Base-by-base conservation (phyloP, 2,113 vertebrate species). In the Dryoscopus gambensis region DNA sequence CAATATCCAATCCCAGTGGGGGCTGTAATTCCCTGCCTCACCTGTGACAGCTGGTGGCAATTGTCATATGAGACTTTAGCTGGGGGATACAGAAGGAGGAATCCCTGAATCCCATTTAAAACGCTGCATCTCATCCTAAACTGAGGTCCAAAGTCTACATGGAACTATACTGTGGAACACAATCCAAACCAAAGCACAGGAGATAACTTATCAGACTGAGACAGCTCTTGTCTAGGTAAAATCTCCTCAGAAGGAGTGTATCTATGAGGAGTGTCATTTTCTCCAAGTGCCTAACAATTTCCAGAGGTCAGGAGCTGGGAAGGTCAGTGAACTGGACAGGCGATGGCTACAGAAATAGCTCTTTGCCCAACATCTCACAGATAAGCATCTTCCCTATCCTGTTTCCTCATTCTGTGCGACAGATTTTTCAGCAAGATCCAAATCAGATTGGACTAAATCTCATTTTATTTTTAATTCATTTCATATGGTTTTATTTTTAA, bases 401-500 rank as follows among this genome's bases (percentile, higher is more conserved):
- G 28, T 71, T 85, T 80, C 79, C 31, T 92, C 76, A 80, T 90
- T 90, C 57, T 69, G 40, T 63, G 56, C 5, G 24, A 74, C 28
- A 93, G 39, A 94, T 89, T 87, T 94, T 82, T 90, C 79, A 92
- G 47, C 40, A 90, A 90, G 90, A 94, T 90, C 77, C 76, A 77
- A 84, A 86, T 75, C 75, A 93, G 39, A 57, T 42, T 86, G 64
- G 57, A 82, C 69, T 89, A 81, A 90, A 95, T 63, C 44, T 93
- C 68, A 70, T 95, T 93, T 92, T 87, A 78, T 89, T 95, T 95
- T 94, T 94, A 94, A 96, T 95, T 84, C 44, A 75, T 84, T 95
- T 95, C 84, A 84, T 71, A 89, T 4, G 47, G 89, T 84, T 92
- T 90, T 95, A 95, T 95, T 95, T 95, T 96, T 96, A 95, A 89